Evolutionary conservation across 2,888 invertebrate species (phyloP).

Genomic region (Rhopalosiphum nymphaeae): DNA sequence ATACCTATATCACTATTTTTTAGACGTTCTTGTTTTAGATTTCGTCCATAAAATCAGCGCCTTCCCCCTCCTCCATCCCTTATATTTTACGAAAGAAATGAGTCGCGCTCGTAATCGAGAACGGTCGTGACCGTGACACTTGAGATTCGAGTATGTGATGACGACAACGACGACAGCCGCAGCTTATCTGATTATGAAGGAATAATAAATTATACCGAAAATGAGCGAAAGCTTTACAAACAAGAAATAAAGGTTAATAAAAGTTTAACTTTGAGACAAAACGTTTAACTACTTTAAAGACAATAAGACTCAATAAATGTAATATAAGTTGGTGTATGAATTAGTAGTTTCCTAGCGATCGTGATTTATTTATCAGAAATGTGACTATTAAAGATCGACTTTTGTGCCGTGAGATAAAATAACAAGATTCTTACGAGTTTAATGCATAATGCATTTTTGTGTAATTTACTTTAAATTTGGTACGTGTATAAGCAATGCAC

Average conservation of each 20-base stretch:
- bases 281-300: not conserved
- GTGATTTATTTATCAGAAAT: not conserved
- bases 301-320: not conserved
- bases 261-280: not conserved
- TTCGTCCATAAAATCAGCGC: not conserved
- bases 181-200: not conserved
- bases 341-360: not conserved
- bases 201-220: conserved; percentile 32
- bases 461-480: not conserved
- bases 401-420: not conserved
- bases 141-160: not conserved
- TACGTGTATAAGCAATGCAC: not conserved
- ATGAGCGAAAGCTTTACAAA: too few relatives aligned
- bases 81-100: not conserved
- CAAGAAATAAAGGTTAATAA: not conserved
- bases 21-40: not conserved
- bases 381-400: not conserved
- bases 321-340: not conserved
- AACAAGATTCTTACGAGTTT: not conserved
- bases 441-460: not conserved
- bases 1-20: not conserved
- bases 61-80: not conserved
- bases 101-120: not conserved
- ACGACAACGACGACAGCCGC: too few relatives aligned
- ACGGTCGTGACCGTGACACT: conserved; percentile 10